These are phyloP conservation scores for Paratilapia polleni DNA, from an alignment of 2,113 vertebrate genomes.

Conservation along the genomic window DNA sequence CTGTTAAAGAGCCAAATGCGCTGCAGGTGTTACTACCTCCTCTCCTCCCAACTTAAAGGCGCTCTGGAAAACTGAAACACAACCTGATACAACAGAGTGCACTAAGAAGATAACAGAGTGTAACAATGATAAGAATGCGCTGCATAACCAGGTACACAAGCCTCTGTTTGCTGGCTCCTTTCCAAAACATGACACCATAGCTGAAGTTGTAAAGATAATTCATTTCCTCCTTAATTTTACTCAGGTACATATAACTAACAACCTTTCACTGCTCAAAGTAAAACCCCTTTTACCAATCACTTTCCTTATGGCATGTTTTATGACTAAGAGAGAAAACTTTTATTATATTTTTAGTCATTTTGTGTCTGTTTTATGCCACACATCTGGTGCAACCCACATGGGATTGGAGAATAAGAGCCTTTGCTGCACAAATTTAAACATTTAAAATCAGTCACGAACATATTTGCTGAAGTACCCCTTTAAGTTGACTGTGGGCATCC, in stretches of 20 bases:
- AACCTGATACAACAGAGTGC: neutral
- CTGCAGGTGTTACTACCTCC: constrained; percentile 62
- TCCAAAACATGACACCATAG: neutral
- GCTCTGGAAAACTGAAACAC: constrained; percentile 25
- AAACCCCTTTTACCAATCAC: neutral
- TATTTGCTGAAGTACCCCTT: too few relatives aligned
- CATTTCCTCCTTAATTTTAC: constrained; percentile 47
- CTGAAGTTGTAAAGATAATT: constrained; percentile 45
- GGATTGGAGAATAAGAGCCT: too few relatives aligned
- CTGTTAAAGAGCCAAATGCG: constrained; percentile 63
- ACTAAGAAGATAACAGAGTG: neutral
- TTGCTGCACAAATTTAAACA: too few relatives aligned
- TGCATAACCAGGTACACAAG: neutral
- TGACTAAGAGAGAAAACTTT: neutral
- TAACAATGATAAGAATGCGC: neutral
- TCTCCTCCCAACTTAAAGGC: constrained; percentile 29
- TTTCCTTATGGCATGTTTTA: neutral
- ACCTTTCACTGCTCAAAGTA: constrained; percentile 19
- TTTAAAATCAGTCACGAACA: too few relatives aligned
- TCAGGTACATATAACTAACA: constrained; percentile 23
- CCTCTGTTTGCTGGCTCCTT: neutral
- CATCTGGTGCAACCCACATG: neutral
- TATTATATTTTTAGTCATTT: constrained; percentile 14
- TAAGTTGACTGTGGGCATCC: too few relatives aligned
- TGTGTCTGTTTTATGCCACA: neutral